phyloP scores from a whole-genome alignment of 2,113 vertebrate species.

The Cryptotis parvus region DNA sequence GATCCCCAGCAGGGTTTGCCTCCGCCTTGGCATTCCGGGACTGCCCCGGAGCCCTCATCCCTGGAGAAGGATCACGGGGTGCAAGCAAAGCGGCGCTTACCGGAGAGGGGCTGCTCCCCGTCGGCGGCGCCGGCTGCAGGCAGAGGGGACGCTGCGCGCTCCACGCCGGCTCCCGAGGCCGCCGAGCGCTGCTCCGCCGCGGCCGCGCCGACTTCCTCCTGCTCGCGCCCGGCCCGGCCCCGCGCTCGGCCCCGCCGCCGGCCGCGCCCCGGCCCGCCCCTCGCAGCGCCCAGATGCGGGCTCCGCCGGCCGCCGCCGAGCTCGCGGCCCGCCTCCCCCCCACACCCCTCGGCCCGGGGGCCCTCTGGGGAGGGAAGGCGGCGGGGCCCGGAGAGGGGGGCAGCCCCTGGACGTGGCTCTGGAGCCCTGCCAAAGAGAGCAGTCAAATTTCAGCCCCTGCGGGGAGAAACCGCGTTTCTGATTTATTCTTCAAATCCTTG shows the following conservation, averaged over 20 bases:
- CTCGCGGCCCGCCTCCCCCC: neutral
- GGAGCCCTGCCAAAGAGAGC: conserved; percentile 82
- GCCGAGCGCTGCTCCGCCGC: too few species aligned
- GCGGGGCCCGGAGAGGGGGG: conserved; percentile 43
- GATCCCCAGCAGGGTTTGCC: neutral
- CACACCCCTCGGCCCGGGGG: conserved; percentile 36
- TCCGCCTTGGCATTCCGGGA: too few species aligned
- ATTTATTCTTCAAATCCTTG: neutral
- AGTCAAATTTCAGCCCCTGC: conserved; percentile 77
- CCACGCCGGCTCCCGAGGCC: conserved; percentile 36
- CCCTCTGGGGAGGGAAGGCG: neutral
- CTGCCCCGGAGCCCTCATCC: neutral
- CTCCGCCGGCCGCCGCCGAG: neutral
- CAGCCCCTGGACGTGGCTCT: conserved; percentile 76
- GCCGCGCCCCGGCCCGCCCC: conserved; percentile 64
- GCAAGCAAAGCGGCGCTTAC: conserved; percentile 49
- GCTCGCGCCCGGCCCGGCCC: neutral
- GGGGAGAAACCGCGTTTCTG: neutral
- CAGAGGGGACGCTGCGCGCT: neutral
- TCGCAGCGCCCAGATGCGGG: conserved; percentile 15
- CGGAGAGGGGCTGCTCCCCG: conserved; percentile 23
- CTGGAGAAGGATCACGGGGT: neutral
- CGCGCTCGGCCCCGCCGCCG: conserved; percentile 47
- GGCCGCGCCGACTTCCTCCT: conserved; percentile 73
- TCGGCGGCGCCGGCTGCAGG: too few species aligned